phyloP scores from a whole-genome alignment of 92 coral and sea anemone genomes.

The Epizoanthus rinbou region DNA sequence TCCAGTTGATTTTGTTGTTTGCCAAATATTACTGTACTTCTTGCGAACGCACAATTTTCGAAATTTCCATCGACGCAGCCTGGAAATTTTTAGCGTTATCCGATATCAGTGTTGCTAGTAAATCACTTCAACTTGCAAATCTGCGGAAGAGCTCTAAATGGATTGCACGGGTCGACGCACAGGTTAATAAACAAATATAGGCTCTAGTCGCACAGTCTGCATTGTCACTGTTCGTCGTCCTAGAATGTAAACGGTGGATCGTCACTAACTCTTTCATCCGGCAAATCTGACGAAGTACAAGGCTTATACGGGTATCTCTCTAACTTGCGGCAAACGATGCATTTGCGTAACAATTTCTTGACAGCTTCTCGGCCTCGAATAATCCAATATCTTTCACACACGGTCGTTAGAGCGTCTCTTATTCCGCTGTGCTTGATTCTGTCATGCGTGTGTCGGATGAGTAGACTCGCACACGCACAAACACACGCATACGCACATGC shows the following conservation, averaged over 20 bases:
- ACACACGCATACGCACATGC: too few species aligned
- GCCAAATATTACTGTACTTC: constrained; percentile 9
- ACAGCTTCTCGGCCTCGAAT: too few species aligned
- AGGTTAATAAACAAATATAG: constrained; percentile 43
- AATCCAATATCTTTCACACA: too few species aligned
- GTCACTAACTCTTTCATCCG: constrained; percentile 40
- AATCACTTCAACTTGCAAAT: not conserved
- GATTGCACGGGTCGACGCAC: constrained; percentile 54
- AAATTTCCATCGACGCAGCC: constrained; percentile 15
- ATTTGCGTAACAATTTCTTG: too few species aligned
- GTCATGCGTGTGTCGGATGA: too few species aligned
- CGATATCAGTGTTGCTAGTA: constrained; percentile 27
- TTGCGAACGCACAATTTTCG: constrained; percentile 4
- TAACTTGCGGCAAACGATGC: constrained; percentile 27
- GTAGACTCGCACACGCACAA: too few species aligned
- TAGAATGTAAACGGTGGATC: constrained; percentile 53
- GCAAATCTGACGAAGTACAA: constrained; percentile 33
- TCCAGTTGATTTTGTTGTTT: constrained; percentile 35
- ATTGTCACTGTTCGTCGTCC: too few species aligned
- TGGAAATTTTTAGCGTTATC: constrained; percentile 40
- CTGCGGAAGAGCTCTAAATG: constrained; percentile 27
- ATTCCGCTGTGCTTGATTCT: too few species aligned
- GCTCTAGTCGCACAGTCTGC: too few species aligned
- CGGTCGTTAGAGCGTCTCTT: too few species aligned
- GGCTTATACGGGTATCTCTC: constrained; percentile 35